Conservation (phyloP, 2,888 invertebrate genomes). For the Leucophora obtusa region DNA sequence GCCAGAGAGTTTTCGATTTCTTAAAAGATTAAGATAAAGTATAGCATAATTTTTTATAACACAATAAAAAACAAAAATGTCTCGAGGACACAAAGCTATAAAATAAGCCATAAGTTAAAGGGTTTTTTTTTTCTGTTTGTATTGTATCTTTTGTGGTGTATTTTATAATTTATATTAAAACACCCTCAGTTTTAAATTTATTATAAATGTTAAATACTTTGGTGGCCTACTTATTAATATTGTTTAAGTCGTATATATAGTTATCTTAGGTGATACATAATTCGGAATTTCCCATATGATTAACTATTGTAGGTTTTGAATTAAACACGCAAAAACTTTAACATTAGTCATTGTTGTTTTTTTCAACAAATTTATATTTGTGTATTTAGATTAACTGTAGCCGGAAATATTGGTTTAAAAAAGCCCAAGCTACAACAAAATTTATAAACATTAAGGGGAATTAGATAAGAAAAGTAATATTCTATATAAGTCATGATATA, state of each 20-base stretch:
- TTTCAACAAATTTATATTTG: not conserved
- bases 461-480: too few relatives aligned
- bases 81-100: slow-evolving; percentile 61
- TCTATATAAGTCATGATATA: too few relatives aligned
- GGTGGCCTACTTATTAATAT: slow-evolving; percentile 58
- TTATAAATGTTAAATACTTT: slow-evolving; percentile 50
- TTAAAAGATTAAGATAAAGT: slow-evolving; percentile 59
- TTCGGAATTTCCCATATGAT: too few relatives aligned
- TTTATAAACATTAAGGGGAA: too few relatives aligned
- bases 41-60: slow-evolving; percentile 34
- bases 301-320: too few relatives aligned
- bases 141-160: not conserved
- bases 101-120: slow-evolving; percentile 62
- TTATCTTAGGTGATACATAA: not conserved
- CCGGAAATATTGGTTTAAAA: too few relatives aligned
- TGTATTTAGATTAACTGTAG: too few relatives aligned
- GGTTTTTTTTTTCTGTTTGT: slow-evolving; percentile 33
- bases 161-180: slow-evolving; percentile 42
- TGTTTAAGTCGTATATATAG: not conserved
- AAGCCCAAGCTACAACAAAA: too few relatives aligned
- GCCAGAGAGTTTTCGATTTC: slow-evolving; percentile 58
- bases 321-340: too few relatives aligned
- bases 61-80: slow-evolving; percentile 25
- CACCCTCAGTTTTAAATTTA: slow-evolving; percentile 57
- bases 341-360: not conserved